A percentile compares a stretch with the other conserved stretches of the same genome.
phyloP scores from a whole-genome alignment of 1,140 invertebrate species.

The Drosophila persimilis region DNA sequence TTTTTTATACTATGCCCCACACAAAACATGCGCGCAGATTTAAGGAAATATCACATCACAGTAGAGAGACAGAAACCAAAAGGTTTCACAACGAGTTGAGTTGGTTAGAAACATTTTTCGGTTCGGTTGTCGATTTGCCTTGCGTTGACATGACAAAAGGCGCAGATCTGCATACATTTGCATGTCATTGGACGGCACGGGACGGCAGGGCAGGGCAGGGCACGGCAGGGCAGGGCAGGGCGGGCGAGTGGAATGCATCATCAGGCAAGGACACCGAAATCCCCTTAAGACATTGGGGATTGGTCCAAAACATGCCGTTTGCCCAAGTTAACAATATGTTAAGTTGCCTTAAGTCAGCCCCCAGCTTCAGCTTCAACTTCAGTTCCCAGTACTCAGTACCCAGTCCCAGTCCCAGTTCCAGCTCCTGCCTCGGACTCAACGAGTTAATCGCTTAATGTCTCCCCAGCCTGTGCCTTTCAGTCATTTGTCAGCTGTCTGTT shows the following conservation, averaged over 20 bases:
- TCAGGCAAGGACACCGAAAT: constrained; percentile 79
- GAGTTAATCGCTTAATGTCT: constrained; percentile 79
- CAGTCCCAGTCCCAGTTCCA: background rate
- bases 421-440: constrained; percentile 37
- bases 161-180: constrained; percentile 82
- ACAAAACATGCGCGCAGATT: constrained; percentile 80
- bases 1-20: constrained; percentile 71
- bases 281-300: constrained; percentile 68
- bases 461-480: constrained; percentile 29
- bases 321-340: constrained; percentile 80
- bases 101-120: constrained; percentile 69
- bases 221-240: background rate
- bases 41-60: constrained; percentile 60
- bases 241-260: constrained; percentile 57
- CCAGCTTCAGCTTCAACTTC: background rate
- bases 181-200: constrained; percentile 68
- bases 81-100: constrained; percentile 56
- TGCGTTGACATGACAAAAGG: constrained; percentile 82
- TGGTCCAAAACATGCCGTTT: constrained; percentile 55
- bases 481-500: constrained; percentile 77
- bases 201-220: background rate
- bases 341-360: constrained; percentile 50
- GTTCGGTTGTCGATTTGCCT: constrained; percentile 73
- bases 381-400: background rate
- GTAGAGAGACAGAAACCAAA: constrained; percentile 12